Evolutionary conservation across 2,113 vertebrate species (phyloP), one percentile per base, ranked within the genome.

Genomic region (Gadus macrocephalus): DNA sequence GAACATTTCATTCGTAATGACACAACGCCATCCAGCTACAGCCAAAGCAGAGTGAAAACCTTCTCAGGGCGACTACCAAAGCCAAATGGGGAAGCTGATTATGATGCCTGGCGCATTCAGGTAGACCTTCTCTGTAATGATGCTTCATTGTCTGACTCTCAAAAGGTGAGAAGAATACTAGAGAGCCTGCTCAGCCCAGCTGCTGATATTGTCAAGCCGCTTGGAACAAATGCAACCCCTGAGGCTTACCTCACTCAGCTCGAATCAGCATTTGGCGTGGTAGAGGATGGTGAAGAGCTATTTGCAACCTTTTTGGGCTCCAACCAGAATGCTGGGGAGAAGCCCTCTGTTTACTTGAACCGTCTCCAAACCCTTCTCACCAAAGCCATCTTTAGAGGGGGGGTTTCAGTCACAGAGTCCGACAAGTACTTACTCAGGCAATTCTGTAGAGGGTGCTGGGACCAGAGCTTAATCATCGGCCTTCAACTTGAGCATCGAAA

Each of bases 51-150:
- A 5, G 28, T 70, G 16, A 17, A 17, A 8, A 9, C 17, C 20
- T 60, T 60, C 58, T 60, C 58, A n/a, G 19, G 58, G 3, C 17
- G 20, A 17, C 17, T n/a, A 4, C 58, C 19, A 60, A 19, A 20
- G 17, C 58, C 58, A n/a, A 19, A 12, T 55, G 15, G 14, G 3
- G 67, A 75, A n/a, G 22, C n/a, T 64, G 73, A 69, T 53, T 70
- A 75, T 70, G 61, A 75, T n/a, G 65, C 67, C 17, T 75, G 67
- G 73, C 25, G 60, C 42, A 75, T 12, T 53, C 53, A 69, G 58
- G 53, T 69, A 20, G 61, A 75, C 6, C 64, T 69, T 42, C 27
- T 11, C 3, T 53, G 69, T 6, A 55, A 16, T 3, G 67, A 75
- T 19, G 2, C 73, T 20, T 60, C 73, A 1, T n/a, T 75, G 8